Base-by-base conservation (phyloP, 1,140 invertebrate genomes). In the Atopsyche davidsoni region DNA sequence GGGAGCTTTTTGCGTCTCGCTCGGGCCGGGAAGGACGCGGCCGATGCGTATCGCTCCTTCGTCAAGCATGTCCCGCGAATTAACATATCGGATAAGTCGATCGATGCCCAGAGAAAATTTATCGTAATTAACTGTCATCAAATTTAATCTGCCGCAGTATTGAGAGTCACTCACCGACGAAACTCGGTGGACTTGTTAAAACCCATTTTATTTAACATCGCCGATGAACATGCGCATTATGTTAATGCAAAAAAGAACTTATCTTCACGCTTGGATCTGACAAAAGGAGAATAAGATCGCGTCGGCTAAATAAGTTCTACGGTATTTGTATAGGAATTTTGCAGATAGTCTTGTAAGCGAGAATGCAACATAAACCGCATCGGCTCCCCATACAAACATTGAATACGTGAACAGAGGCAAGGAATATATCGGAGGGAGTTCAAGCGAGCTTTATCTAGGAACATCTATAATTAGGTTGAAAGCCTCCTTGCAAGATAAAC, bases 371-470 rank as follows among this genome's bases (percentile, higher is more conserved):
- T 17, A 39, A 17, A 21, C 4, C 36, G 19, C 36, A 18, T 17
- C 16, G 34, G 14, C 14, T 35, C 4, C 14, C 7, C 4, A 50
- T 50, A 43, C 47, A 35, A 50, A 43, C 39, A 50, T 35, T 50
- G 39, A 50, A 42, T 50, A 43, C 47, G 47, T 50, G 47, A 43
- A 42, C 47, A 35, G 47, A 31, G 24, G 35, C 39, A 25, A 16
- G 22, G 43, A 45, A 45, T 45, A 19, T 35, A 17, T 34, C 28
- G 17, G n/a, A n/a, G n/a, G 18, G 18, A 45, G 43, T 21, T 32
- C 32, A 10, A 45, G 17, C 22, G 31, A 45, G 23, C 28, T n/a
- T n/a, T n/a, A n/a, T n/a, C n/a, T n/a, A n/a, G n/a, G n/a, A n/a
- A n/a, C n/a, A n/a, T n/a, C n/a, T n/a, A n/a, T n/a, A n/a, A n/a